phyloP scores from a whole-genome alignment of 2,888 invertebrate genomes.

The Patella pellucida region DNA sequence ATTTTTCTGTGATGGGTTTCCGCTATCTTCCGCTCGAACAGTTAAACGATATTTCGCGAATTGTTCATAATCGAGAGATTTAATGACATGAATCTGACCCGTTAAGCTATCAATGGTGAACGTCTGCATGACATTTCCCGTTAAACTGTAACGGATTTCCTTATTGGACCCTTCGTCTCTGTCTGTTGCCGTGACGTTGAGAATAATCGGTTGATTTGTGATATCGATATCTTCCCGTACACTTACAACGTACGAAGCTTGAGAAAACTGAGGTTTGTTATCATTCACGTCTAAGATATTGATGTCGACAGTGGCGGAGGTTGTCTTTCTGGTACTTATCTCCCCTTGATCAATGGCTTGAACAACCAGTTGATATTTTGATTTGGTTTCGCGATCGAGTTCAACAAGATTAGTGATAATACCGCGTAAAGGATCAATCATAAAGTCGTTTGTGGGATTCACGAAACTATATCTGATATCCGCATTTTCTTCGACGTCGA shows the following conservation, averaged over 20 bases:
- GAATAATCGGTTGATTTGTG: slow-evolving; percentile 86
- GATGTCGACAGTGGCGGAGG: slow-evolving; percentile 92
- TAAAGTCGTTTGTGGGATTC: slow-evolving; percentile 82
- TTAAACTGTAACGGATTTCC: slow-evolving; percentile 92
- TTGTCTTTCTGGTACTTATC: slow-evolving; percentile 79
- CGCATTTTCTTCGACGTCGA: slow-evolving; percentile 90
- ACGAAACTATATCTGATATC: slow-evolving; percentile 78
- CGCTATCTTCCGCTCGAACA: slow-evolving; percentile 91
- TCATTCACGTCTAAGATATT: slow-evolving; percentile 96
- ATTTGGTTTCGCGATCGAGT: slow-evolving; percentile 89
- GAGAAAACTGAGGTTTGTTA: slow-evolving; percentile 90
- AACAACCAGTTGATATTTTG: slow-evolving; percentile 86
- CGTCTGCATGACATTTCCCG: slow-evolving; percentile 92
- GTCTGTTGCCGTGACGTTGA: slow-evolving; percentile 88
- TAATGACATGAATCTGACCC: slow-evolving; percentile 86
- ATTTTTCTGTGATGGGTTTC: slow-evolving; percentile 92
- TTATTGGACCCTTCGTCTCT: slow-evolving; percentile 93
- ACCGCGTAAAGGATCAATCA: slow-evolving; percentile 85
- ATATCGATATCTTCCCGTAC: slow-evolving; percentile 89
- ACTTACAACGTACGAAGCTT: slow-evolving; percentile 86
- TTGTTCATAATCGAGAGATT: slow-evolving; percentile 88
- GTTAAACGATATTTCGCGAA: slow-evolving; percentile 83
- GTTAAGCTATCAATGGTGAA: slow-evolving; percentile 94
- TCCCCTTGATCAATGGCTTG: slow-evolving; percentile 83
- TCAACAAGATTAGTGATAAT: slow-evolving; percentile 85